These are phyloP conservation scores for Sphenodon punctatus DNA, from an alignment of 2,797 vertebrate species.

Conservation along the genomic window DNA sequence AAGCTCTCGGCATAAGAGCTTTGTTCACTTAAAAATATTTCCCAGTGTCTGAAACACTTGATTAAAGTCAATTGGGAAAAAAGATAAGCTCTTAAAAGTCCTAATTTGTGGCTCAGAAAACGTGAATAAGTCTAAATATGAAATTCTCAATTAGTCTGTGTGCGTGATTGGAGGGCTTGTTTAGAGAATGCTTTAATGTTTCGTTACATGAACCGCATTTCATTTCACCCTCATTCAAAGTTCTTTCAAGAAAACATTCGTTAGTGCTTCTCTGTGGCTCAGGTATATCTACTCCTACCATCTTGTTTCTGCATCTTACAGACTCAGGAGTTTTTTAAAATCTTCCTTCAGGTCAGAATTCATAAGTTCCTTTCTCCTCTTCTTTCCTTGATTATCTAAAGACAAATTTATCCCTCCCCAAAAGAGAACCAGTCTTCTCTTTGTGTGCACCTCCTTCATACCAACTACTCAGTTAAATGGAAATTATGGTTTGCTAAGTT, in stretches of 20 bases:
- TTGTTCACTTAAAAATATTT: constrained; percentile 72
- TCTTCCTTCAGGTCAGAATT: not conserved
- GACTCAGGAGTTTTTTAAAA: not conserved
- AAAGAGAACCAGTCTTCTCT: not conserved
- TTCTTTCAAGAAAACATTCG: not conserved
- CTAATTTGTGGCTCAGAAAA: constrained; percentile 72
- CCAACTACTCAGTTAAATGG: not conserved
- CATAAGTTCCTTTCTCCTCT: not conserved
- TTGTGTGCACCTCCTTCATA: not conserved
- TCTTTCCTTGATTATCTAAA: not conserved
- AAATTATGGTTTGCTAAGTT: not conserved
- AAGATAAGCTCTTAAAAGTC: constrained; percentile 71
- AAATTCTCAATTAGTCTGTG: constrained; percentile 34
- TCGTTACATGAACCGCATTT: not conserved
- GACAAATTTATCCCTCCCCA: not conserved
- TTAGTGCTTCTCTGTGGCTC: not conserved
- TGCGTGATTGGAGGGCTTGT: constrained; percentile 3
- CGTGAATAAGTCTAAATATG: constrained; percentile 57
- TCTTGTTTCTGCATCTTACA: not conserved
- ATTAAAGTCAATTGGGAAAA: constrained; percentile 75
- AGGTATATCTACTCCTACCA: not conserved
- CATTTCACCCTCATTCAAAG: not conserved
- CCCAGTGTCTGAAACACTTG: constrained; percentile 69
- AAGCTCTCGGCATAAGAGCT: constrained; percentile 60
- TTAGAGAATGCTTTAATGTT: constrained; percentile 7